phyloP scores from a whole-genome alignment of 2,888 invertebrate species.

The Drosophila longiperda region DNA sequence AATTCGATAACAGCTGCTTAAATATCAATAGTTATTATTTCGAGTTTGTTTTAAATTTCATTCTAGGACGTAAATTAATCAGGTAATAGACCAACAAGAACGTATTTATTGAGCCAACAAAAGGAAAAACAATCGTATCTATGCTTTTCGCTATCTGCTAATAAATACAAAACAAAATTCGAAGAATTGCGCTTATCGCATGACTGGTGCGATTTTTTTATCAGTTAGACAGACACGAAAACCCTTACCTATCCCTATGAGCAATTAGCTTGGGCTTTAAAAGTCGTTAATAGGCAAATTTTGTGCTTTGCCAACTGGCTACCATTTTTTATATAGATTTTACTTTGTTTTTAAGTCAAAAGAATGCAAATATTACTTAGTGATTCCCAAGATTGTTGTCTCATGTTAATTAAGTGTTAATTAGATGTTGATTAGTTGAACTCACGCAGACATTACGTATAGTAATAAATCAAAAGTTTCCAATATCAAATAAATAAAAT shows the following conservation, averaged over 20 bases:
- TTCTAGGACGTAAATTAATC: constrained; percentile 20
- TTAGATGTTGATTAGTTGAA: constrained; percentile 55
- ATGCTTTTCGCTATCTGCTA: constrained; percentile 2
- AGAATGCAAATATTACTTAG: background rate
- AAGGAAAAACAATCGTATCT: constrained; percentile 20
- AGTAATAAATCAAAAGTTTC: constrained; percentile 12
- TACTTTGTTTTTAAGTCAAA: constrained; percentile 10
- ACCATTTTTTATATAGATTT: background rate
- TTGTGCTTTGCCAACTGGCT: constrained; percentile 1
- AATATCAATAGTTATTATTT: background rate
- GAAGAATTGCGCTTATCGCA: constrained; percentile 24
- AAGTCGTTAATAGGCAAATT: constrained; percentile 13
- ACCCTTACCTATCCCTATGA: constrained; percentile 54
- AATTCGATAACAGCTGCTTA: background rate
- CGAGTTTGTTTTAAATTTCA: background rate
- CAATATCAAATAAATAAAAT: constrained; percentile 18
- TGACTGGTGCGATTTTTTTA: background rate
- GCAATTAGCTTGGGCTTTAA: constrained; percentile 16
- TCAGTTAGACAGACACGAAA: background rate
- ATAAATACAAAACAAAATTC: constrained; percentile 18
- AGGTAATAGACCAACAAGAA: constrained; percentile 6
- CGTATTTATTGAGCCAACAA: constrained; percentile 18
- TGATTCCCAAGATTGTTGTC: constrained; percentile 20
- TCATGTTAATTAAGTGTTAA: constrained; percentile 67
- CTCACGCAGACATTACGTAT: constrained; percentile 35